Percentiles rank a stretch among this genome's conserved stretches.
phyloP scores from a whole-genome alignment of 2,888 invertebrate genomes.

The Melinopterus prodromus region DNA sequence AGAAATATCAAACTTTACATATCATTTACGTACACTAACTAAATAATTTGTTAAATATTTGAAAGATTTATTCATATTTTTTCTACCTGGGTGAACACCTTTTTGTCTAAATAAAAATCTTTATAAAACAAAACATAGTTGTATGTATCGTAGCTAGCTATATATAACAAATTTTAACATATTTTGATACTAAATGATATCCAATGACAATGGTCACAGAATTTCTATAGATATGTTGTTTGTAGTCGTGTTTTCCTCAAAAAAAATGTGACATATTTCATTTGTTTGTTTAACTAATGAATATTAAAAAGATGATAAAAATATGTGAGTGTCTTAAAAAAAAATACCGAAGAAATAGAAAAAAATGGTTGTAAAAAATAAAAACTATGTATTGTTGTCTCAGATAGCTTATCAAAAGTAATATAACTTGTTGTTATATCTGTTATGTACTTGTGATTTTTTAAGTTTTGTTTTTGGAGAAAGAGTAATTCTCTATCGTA shows the following conservation, averaged over 20 bases:
- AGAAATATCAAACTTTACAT: neutral
- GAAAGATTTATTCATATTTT: neutral
- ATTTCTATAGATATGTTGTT: conserved; percentile 6
- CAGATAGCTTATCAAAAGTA: neutral
- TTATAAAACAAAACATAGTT: conserved; percentile 14
- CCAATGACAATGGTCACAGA: conserved; percentile 13
- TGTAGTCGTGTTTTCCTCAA: neutral
- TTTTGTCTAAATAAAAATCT: neutral
- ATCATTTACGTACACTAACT: neutral
- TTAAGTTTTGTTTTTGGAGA: neutral
- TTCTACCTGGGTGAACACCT: neutral
- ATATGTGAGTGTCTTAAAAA: conserved; percentile 22
- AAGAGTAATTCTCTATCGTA: neutral
- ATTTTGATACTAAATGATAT: conserved; percentile 57
- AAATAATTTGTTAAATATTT: no score
- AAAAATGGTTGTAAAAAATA: neutral
- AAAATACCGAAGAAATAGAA: neutral
- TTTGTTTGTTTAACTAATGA: neutral
- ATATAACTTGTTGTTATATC: neutral
- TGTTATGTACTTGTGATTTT: neutral
- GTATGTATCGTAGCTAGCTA: conserved; percentile 21
- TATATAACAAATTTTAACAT: conserved; percentile 54
- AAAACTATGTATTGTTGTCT: neutral
- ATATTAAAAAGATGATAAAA: conserved; percentile 9
- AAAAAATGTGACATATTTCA: neutral